A percentile compares a stretch with the other conserved stretches of the same genome.
phyloP scores from a whole-genome alignment of 2,888 invertebrate genomes.

The Spicauda simplicius region DNA sequence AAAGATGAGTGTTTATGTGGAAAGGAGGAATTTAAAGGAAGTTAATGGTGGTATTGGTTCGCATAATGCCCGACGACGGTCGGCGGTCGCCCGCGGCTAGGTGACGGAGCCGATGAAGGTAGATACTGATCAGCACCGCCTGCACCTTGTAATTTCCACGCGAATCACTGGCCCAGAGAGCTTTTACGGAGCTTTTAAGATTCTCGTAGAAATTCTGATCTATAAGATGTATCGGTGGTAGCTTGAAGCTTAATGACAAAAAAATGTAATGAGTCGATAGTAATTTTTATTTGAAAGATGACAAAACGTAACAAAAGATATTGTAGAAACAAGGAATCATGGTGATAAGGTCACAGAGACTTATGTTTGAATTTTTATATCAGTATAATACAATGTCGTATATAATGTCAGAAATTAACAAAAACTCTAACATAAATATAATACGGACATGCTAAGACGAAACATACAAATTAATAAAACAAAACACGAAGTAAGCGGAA shows the following conservation, averaged over 20 bases:
- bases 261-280: too few relatives aligned
- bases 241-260: background rate
- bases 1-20: conserved; percentile 25
- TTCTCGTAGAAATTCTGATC: conserved; percentile 35
- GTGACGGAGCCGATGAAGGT: conserved; percentile 69
- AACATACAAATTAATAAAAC: background rate
- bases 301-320: background rate
- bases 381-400: too few relatives aligned
- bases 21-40: conserved; percentile 48
- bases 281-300: background rate
- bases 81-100: conserved; percentile 72
- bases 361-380: too few relatives aligned
- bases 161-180: conserved; percentile 37
- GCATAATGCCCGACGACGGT: conserved; percentile 64
- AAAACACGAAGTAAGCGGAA: background rate
- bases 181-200: conserved; percentile 39
- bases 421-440: too few relatives aligned
- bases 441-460: too few relatives aligned
- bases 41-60: conserved; percentile 66
- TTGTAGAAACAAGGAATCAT: too few relatives aligned
- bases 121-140: conserved; percentile 64
- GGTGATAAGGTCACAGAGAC: too few relatives aligned
- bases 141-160: conserved; percentile 67
- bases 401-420: too few relatives aligned
- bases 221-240: background rate